Conservation (phyloP, 2,113 vertebrate genomes). For the human (Homo sapiens) region DNA sequence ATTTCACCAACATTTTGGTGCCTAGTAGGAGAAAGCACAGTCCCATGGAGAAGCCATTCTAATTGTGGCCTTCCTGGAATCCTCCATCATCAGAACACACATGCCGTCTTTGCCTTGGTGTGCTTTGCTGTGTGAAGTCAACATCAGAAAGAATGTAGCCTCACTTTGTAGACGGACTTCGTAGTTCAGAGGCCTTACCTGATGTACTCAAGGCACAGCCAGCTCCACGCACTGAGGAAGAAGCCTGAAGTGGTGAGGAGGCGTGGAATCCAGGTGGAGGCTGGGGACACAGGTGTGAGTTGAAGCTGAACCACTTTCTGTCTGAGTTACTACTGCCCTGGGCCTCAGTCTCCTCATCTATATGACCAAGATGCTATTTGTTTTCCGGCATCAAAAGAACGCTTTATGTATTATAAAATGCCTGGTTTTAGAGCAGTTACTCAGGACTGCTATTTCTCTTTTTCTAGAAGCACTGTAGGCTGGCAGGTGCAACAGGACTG, state of each 20-base stretch:
- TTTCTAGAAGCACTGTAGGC: neutral
- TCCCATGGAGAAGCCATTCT: neutral
- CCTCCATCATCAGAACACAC: neutral
- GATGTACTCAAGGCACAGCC: too few species aligned
- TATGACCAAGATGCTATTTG: rapidly evolving
- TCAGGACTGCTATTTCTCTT: neutral
- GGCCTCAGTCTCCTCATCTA: neutral
- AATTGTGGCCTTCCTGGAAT: neutral
- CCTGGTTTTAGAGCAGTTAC: neutral
- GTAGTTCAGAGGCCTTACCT: neutral
- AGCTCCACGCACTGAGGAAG: rapidly evolving
- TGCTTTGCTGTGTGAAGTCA: neutral
- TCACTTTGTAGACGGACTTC: neutral
- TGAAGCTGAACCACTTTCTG: neutral
- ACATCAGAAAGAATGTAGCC: neutral
- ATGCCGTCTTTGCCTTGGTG: neutral
- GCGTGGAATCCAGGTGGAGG: too few species aligned
- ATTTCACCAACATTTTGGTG: neutral
- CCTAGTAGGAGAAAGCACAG: neutral
- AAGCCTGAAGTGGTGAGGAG: rapidly evolving
- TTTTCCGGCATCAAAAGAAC: neutral
- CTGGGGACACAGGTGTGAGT: neutral
- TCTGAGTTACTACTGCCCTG: neutral
- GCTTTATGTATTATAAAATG: rapidly evolving
- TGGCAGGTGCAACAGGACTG: too few species aligned